These are phyloP conservation scores for Sphaerodactylus townsendi DNA, from an alignment of 2,113 vertebrate species.

Conservation along the genomic window DNA sequence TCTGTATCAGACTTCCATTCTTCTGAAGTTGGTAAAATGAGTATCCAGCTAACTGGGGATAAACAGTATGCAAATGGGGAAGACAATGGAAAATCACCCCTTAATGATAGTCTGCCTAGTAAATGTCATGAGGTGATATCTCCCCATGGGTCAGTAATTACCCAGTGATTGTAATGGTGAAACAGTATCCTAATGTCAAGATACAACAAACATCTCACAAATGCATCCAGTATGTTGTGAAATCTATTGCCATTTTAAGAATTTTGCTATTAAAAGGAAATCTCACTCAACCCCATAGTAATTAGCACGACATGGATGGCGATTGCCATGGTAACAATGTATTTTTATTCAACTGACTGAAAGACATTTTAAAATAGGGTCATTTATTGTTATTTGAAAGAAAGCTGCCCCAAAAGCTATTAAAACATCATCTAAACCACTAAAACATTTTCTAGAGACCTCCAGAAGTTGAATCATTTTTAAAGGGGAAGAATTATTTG, in stretches of 20 bases:
- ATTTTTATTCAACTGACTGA: constrained; percentile 65
- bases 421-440: constrained; percentile 20
- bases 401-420: constrained; percentile 50
- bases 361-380: constrained; percentile 42
- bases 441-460: background rate
- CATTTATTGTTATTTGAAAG: constrained; percentile 59
- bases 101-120: too few species aligned
- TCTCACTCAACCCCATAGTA: constrained; percentile 63
- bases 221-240: constrained; percentile 1
- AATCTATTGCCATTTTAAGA: constrained; percentile 46
- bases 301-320: constrained; percentile 62
- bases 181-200: constrained; percentile 7
- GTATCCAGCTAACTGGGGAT: too few species aligned
- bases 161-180: too few species aligned
- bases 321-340: constrained; percentile 73
- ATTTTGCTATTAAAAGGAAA: constrained; percentile 68
- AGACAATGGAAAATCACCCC: too few species aligned
- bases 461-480: constrained; percentile 21
- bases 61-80: too few species aligned
- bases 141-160: too few species aligned
- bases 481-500: constrained; percentile 14
- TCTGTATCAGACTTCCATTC: too few species aligned
- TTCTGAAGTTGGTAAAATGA: too few species aligned
- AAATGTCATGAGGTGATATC: too few species aligned
- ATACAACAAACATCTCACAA: constrained; percentile 17